These are phyloP conservation scores for Oncorhynchus nerka DNA, from an alignment of 2,113 vertebrate genomes.

Conservation along the genomic window DNA sequence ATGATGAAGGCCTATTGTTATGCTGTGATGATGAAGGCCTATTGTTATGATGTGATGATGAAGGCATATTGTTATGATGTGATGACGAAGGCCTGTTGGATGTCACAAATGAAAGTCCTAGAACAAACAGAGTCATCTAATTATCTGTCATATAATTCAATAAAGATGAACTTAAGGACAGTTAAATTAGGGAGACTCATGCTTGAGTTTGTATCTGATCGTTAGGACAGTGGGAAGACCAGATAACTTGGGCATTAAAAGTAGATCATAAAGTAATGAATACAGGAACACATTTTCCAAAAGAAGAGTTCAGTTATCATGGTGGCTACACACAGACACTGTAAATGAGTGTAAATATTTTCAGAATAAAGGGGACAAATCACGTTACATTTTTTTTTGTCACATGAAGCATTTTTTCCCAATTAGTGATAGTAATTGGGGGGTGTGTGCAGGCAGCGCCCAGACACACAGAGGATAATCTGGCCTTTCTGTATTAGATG, in stretches of 20 bases:
- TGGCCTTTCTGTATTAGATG: constrained; percentile 71
- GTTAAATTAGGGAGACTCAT: background rate
- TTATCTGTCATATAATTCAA: background rate
- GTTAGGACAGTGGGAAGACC: background rate
- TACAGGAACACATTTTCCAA: constrained; percentile 9
- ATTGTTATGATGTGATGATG: too few relatives aligned
- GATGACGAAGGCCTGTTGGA: background rate
- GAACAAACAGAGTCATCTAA: background rate
- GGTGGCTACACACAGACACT: constrained; percentile 34
- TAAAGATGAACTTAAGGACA: background rate
- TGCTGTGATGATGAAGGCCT: too few relatives aligned
- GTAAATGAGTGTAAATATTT: constrained; percentile 58
- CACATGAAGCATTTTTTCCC: constrained; percentile 64
- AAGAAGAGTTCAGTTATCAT: constrained; percentile 34
- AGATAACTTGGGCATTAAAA: background rate
- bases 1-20: too few relatives aligned
- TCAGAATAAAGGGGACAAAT: constrained; percentile 47
- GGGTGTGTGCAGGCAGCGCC: constrained; percentile 44
- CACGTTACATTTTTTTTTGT: constrained; percentile 39
- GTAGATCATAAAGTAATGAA: background rate
- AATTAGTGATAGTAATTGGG: constrained; percentile 76
- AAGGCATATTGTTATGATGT: too few relatives aligned
- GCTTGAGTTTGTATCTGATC: background rate
- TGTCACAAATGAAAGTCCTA: background rate
- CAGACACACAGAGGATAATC: constrained; percentile 72